Percentiles rank a stretch among this genome's conserved stretches.
Conservation (phyloP, 2,888 invertebrate genomes). For the Isotomurus palustris region DNA sequence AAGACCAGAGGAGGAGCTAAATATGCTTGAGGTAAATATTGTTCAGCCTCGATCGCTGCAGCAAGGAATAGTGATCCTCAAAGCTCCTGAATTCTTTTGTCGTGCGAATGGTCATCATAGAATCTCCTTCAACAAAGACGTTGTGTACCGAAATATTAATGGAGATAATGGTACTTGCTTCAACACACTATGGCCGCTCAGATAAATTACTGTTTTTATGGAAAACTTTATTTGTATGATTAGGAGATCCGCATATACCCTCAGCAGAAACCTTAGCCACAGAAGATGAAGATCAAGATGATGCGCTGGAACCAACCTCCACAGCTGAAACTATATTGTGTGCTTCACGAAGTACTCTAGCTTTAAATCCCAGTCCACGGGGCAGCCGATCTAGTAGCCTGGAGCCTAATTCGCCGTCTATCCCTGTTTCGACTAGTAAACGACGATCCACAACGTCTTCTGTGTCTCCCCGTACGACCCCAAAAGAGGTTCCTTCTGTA, state of each 20-base stretch:
- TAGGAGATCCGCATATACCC: no score
- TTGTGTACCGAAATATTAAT: conserved; percentile 19
- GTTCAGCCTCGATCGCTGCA: conserved; percentile 86
- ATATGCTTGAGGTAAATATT: conserved; percentile 63
- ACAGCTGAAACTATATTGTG: no score
- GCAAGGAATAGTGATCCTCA: conserved; percentile 65
- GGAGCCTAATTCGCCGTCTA: conserved; percentile 4
- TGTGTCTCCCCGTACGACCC: background rate
- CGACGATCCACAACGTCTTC: background rate
- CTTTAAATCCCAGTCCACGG: background rate
- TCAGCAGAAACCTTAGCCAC: no score
- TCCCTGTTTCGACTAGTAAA: background rate
- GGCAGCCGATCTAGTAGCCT: conserved; percentile 7
- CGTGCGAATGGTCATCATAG: conserved; percentile 33
- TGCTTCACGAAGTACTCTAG: conserved; percentile 4
- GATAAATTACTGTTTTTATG: no score
- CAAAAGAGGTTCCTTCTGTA: conserved; percentile 18
- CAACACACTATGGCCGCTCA: no score
- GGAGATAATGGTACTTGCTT: conserved; percentile 15
- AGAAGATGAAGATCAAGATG: no score
- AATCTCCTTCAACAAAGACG: conserved; percentile 36
- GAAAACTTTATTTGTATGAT: no score
- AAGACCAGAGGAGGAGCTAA: conserved; percentile 33
- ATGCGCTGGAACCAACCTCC: no score
- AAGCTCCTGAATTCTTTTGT: conserved; percentile 21